These are phyloP conservation scores for Danio rerio DNA, from an alignment of 2,113 vertebrate genomes.

Conservation along the genomic window DNA sequence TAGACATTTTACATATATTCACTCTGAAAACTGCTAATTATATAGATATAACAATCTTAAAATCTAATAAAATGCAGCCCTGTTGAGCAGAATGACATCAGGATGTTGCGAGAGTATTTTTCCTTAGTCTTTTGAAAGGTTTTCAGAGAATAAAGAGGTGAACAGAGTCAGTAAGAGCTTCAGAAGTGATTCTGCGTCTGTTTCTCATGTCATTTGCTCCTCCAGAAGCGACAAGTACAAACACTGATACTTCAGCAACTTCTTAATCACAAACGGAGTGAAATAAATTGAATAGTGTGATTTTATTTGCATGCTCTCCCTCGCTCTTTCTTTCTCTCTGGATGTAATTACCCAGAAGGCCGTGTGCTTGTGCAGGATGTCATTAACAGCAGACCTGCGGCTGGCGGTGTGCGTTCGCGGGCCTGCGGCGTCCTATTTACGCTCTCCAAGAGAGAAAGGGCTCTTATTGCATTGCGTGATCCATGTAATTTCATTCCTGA, in stretches of 20 bases:
- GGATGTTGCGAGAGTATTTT: neutral
- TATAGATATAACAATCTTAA: no score
- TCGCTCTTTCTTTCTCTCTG: slow-evolving; percentile 15
- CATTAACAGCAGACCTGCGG: slow-evolving; percentile 21
- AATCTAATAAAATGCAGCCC: no score
- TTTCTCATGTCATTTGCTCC: neutral
- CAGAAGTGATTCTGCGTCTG: neutral
- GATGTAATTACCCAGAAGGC: slow-evolving; percentile 53
- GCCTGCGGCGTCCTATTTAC: slow-evolving; percentile 41
- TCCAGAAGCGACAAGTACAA: neutral
- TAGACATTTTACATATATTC: neutral
- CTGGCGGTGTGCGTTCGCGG: neutral
- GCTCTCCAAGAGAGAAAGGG: slow-evolving; percentile 29
- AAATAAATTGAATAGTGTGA: slow-evolving; percentile 47
- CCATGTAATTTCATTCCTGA: slow-evolving; percentile 56
- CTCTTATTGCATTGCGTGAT: slow-evolving; percentile 52
- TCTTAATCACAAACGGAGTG: slow-evolving; percentile 31
- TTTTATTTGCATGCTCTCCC: slow-evolving; percentile 25
- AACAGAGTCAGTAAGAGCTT: neutral
- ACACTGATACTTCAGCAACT: slow-evolving; percentile 21
- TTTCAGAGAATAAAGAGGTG: neutral
- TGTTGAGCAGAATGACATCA: no score
- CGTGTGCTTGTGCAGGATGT: slow-evolving; percentile 29
- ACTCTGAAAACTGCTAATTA: neutral
- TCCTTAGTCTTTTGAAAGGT: neutral